Base-by-base conservation (phyloP, 2,113 vertebrate genomes). In the Sapayoa aenigma region DNA sequence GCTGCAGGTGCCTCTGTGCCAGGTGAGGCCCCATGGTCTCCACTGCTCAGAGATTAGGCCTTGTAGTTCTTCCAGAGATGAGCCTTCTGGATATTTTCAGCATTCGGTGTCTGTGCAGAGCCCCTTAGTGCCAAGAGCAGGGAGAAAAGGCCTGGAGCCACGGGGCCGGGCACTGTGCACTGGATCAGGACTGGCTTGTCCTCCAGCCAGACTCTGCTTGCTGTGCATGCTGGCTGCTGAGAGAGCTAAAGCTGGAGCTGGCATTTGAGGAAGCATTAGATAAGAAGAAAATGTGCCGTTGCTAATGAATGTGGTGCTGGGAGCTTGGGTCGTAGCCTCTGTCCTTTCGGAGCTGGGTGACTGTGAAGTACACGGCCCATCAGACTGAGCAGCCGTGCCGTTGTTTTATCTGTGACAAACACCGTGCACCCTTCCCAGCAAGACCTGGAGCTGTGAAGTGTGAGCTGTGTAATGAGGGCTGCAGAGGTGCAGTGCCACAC, bases 321-420 rank as follows among this genome's bases (percentile, higher is more conserved):
- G 53, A 88, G 41, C 55, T 50, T n/a, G 19, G 53, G 20, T 80
- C 74, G 11, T 35, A 18, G 31, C 46, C 53, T 75, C 33, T 77
- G 72, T 73, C 71, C 53, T 80, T 65, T 44, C n/a, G 14, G 42
- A 74, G 83, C 67, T 83, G 37, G 14, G 3, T 30, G 49, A 11
- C 63, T 46, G 2, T 75, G 47, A 77, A 42, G 49, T 33, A 7
- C 4, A 10, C 6, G 35, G n/a, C 17, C 58, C 1, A 0, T 58
- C 77, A 13, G 39, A 41, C 1, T 5, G 53, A 76, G 3, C 4
- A 41, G 50, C 60, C 14, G 0, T 55, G 59, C 17, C 15, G 0
- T 37, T n/a, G 30, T 55, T 66, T 58, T 13, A n/a, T 69, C 37
- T n/a, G 3, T 62, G 84, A 31, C 46, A 90, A 77, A 3, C 21